These are phyloP conservation scores for Eidolon dupreanum DNA, from an alignment of 2,797 vertebrate genomes.

Conservation along the genomic window DNA sequence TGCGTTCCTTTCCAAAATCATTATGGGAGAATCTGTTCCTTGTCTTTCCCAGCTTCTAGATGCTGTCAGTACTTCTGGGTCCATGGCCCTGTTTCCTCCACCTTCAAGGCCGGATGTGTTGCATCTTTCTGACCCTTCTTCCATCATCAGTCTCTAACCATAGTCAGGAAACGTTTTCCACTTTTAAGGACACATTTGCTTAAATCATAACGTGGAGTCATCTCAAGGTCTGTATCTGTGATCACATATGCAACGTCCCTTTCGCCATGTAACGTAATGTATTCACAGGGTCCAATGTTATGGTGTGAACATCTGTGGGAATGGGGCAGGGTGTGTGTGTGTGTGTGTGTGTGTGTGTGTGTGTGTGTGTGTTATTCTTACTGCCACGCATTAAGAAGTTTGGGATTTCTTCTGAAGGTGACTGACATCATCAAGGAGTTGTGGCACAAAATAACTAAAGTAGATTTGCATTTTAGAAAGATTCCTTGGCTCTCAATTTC, in stretches of 20 bases:
- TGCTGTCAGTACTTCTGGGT: background rate
- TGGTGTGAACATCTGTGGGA: rapidly evolving
- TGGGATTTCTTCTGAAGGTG: background rate
- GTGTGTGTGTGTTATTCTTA: background rate
- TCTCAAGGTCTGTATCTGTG: background rate
- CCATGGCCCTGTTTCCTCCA: background rate
- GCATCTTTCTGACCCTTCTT: background rate
- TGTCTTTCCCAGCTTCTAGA: background rate
- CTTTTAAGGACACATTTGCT: background rate
- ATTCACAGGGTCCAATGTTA: background rate
- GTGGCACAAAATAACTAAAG: background rate
- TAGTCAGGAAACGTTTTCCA: background rate
- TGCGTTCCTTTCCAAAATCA: background rate
- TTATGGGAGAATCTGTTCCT: background rate
- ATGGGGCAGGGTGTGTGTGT: rapidly evolving
- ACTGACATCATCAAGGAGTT: background rate
- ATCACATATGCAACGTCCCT: background rate
- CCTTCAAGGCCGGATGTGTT: background rate
- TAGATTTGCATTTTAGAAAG: constrained; percentile 1
- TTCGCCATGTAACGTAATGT: background rate
- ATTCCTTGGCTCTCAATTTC: background rate
- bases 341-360: too few relatives aligned
- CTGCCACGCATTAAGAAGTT: background rate
- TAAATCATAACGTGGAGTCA: background rate
- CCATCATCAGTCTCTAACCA: background rate